Evolutionary conservation across 2,113 vertebrate species (phyloP).

Genomic region (Rhinichthys klamathensis): DNA sequence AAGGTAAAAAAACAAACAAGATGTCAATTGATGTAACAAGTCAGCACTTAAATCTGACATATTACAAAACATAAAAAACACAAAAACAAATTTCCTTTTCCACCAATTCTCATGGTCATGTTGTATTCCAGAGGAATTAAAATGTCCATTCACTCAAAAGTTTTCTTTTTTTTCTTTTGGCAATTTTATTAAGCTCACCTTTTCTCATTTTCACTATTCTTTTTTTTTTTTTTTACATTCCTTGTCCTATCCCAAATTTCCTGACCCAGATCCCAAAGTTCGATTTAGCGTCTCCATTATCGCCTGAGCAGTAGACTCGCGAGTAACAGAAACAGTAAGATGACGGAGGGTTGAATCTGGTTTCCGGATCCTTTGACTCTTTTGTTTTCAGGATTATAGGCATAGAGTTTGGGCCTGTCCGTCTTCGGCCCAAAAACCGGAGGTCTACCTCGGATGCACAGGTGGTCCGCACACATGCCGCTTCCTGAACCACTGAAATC

Average conservation of each 20-base stretch:
- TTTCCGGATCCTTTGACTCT: slow-evolving; percentile 62
- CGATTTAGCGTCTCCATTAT: slow-evolving; percentile 73
- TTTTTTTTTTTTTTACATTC: neutral
- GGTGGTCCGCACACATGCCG: slow-evolving; percentile 82
- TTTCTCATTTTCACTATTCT: neutral
- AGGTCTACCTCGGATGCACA: slow-evolving; percentile 71
- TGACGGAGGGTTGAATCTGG: slow-evolving; percentile 59
- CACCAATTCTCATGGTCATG: neutral
- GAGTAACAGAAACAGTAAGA: slow-evolving; percentile 74
- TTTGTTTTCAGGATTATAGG: slow-evolving; percentile 80
- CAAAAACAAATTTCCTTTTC: slow-evolving; percentile 19
- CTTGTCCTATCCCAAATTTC: neutral
- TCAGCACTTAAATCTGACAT: slow-evolving; percentile 38
- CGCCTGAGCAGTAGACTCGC: slow-evolving; percentile 77
- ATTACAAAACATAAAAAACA: slow-evolving; percentile 46
- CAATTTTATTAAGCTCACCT: slow-evolving; percentile 40
- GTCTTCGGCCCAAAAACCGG: slow-evolving; percentile 65
- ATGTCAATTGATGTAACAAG: slow-evolving; percentile 22
- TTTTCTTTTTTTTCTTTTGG: slow-evolving; percentile 46
- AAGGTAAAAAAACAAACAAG: slow-evolving; percentile 45
- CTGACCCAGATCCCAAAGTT: slow-evolving; percentile 30
- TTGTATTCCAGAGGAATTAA: slow-evolving; percentile 39
- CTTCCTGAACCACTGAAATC: slow-evolving; percentile 94
- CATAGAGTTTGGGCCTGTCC: slow-evolving; percentile 75
- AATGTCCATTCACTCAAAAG: slow-evolving; percentile 45